Conservation (phyloP, 2,888 invertebrate species). For the Tetramorium bicarinatum region DNA sequence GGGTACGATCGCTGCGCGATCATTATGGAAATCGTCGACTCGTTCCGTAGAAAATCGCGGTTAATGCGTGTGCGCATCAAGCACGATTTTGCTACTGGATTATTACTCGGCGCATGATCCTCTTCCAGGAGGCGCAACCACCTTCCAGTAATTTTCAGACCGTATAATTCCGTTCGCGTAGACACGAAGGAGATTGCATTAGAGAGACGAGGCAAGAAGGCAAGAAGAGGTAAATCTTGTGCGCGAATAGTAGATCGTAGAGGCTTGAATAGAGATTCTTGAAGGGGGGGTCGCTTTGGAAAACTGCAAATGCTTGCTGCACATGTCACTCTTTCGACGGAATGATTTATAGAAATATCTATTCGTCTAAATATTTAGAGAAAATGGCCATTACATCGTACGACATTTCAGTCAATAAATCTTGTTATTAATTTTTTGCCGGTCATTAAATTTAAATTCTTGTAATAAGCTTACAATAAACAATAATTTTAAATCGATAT, state of each 20-base stretch:
- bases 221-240: constrained; percentile 37
- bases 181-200: constrained; percentile 23
- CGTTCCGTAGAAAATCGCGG: constrained; percentile 29
- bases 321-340: neutral
- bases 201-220: neutral
- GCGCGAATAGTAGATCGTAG: constrained; percentile 28
- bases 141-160: constrained; percentile 30
- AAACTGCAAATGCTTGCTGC: neutral
- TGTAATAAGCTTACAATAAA: neutral
- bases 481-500: neutral
- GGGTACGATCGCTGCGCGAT: neutral
- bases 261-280: constrained; percentile 10
- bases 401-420: neutral
- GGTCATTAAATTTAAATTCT: neutral
- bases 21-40: constrained; percentile 42
- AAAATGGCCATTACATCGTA: neutral
- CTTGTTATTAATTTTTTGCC: neutral
- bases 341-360: neutral
- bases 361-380: neutral
- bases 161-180: constrained; percentile 39
- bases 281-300: neutral
- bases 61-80: constrained; percentile 32
- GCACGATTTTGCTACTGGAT: constrained; percentile 30
- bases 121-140: constrained; percentile 17
- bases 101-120: constrained; percentile 44